Evolutionary conservation across 64 coral and sea anemone genomes (phyloP).

Genomic region (Montipora foliosa): DNA sequence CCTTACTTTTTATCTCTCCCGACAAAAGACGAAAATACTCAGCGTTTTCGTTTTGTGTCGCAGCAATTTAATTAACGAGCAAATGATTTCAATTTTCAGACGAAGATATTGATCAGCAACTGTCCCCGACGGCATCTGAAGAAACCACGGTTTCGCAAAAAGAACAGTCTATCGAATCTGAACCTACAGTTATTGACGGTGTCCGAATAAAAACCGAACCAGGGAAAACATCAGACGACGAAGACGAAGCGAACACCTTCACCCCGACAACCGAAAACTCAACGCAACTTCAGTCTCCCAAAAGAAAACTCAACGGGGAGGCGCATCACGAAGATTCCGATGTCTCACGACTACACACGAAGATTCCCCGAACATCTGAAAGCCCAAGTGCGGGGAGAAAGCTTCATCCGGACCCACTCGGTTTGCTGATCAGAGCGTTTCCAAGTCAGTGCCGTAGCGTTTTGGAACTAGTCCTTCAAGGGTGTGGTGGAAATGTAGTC

Average conservation of each 20-base stretch:
- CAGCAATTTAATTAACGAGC: conserved; percentile 29
- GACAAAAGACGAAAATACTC: too few relatives aligned
- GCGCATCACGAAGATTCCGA: conserved; percentile 53
- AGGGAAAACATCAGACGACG: conserved; percentile 29
- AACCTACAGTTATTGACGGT: conserved; percentile 51
- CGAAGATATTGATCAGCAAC: conserved; percentile 44
- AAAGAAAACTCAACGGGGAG: conserved; percentile 69
- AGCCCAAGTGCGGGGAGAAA: conserved; percentile 71
- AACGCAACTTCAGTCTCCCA: conserved; percentile 57
- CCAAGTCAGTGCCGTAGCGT: conserved; percentile 92
- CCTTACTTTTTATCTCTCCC: too few relatives aligned
- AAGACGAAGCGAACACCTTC: conserved; percentile 23
- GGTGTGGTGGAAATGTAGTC: conserved; percentile 95
- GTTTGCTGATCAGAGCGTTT: conserved; percentile 83
- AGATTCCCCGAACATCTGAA: conserved; percentile 56
- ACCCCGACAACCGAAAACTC: conserved; percentile 3
- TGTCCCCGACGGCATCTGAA: conserved; percentile 38
- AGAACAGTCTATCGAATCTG: conserved; percentile 13
- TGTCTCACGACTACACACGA: conserved; percentile 43
- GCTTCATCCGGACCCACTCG: conserved; percentile 90
- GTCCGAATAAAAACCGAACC: conserved; percentile 92
- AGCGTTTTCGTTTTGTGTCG: background rate
- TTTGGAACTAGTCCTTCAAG: conserved; percentile 92
- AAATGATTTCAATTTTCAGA: conserved; percentile 35
- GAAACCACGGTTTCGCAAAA: conserved; percentile 46